Percentiles rank a stretch among this genome's conserved stretches.
Conservation (phyloP, 2,888 invertebrate species). For the Mamestra brassicae region DNA sequence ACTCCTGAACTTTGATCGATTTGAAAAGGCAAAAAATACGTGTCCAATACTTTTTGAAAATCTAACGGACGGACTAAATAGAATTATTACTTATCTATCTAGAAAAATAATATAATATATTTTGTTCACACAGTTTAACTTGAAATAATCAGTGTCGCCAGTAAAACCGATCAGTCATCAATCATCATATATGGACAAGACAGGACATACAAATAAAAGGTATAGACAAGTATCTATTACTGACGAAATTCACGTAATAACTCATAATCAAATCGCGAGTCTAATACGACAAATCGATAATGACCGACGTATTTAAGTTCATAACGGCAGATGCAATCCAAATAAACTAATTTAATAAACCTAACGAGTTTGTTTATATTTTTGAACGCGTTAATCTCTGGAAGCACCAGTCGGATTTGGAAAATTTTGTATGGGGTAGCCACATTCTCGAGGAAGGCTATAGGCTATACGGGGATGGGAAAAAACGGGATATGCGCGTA, state of each 20-base stretch:
- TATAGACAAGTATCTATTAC: conserved; percentile 10
- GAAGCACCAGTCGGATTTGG: no score
- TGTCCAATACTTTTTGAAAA: not conserved
- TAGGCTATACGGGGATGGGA: no score
- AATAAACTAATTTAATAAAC: conserved; percentile 12
- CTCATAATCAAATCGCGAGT: conserved; percentile 56
- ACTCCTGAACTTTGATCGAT: not conserved
- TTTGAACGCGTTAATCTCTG: no score
- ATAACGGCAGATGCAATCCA: conserved; percentile 42
- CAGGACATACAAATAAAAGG: not conserved
- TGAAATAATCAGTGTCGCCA: not conserved
- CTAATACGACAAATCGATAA: conserved; percentile 64
- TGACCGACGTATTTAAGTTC: conserved; percentile 62
- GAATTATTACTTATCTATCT: no score
- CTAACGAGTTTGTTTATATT: no score
- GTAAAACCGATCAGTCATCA: no score
- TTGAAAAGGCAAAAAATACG: no score
- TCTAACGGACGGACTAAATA: no score
- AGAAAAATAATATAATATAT: no score
- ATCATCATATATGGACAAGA: not conserved
- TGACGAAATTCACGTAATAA: conserved; percentile 57
- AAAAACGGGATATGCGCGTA: no score
- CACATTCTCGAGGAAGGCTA: no score
- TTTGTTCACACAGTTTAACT: not conserved
- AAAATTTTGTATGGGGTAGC: no score